Evolutionary conservation across 1,140 invertebrate genomes (phyloP).

Genomic region (Radopholus similis): DNA sequence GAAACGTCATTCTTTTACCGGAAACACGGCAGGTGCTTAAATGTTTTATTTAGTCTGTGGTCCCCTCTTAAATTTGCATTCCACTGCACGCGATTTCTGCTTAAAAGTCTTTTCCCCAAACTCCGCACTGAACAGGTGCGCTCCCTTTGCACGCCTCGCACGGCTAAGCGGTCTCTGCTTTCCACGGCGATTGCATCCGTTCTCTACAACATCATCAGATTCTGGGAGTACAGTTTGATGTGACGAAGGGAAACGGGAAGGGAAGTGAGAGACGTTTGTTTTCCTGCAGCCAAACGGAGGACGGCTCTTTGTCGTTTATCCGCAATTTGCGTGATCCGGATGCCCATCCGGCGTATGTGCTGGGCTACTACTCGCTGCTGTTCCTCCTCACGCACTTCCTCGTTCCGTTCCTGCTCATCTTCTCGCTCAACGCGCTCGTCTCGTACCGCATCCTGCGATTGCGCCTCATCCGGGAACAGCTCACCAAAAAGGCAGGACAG

Average conservation of each 20-base stretch:
- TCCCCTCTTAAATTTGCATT: too few relatives aligned
- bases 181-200: slow-evolving; percentile 43
- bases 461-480: slow-evolving; percentile 33
- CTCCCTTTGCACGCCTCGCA: slow-evolving; percentile 50
- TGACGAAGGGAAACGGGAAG: too few relatives aligned
- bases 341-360: slow-evolving; percentile 37
- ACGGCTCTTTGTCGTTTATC: slow-evolving; percentile 33
- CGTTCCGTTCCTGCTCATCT: slow-evolving; percentile 47
- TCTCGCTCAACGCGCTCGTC: slow-evolving; percentile 50
- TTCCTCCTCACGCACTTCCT: slow-evolving; percentile 56
- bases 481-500: slow-evolving; percentile 40
- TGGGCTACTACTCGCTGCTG: slow-evolving; percentile 50
- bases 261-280: not conserved
- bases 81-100: too few relatives aligned
- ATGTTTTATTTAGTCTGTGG: too few relatives aligned
- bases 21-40: too few relatives aligned
- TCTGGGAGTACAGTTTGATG: slow-evolving; percentile 50
- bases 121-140: slow-evolving; percentile 27
- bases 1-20: too few relatives aligned
- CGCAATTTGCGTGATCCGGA: slow-evolving; percentile 43
- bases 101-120: too few relatives aligned
- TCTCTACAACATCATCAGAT: slow-evolving; percentile 50
- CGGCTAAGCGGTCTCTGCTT: slow-evolving; percentile 45
- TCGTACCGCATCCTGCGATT: slow-evolving; percentile 43
- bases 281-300: slow-evolving; percentile 8